These are phyloP conservation scores for Fregetta grallaria DNA, from an alignment of 2,113 vertebrate genomes.

Conservation along the genomic window DNA sequence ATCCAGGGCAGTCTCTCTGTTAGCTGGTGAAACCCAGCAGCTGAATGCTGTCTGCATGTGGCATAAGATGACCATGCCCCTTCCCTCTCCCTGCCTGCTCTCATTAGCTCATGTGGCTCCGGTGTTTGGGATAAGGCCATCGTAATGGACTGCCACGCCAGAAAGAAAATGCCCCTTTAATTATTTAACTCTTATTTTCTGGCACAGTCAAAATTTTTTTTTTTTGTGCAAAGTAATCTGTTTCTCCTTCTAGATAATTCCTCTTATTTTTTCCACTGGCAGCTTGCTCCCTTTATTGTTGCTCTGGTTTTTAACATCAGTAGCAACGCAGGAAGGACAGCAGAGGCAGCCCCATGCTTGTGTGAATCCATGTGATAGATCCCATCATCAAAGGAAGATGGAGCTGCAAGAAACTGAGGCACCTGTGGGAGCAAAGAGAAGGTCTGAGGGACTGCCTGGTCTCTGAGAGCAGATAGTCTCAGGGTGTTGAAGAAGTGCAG, in stretches of 20 bases:
- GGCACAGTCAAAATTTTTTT: not conserved
- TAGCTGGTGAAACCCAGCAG: not conserved
- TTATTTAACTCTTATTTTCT: not conserved
- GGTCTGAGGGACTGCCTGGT: not conserved
- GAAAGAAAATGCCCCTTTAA: not conserved
- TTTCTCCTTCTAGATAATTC: not conserved
- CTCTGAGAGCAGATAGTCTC: not conserved
- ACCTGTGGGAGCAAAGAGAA: rapidly evolving
- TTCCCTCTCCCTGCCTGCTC: not conserved
- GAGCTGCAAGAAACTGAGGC: not conserved
- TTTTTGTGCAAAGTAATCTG: not conserved
- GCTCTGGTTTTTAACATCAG: rapidly evolving
- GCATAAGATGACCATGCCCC: rapidly evolving
- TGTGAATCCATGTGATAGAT: rapidly evolving
- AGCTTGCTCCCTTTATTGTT: not conserved
- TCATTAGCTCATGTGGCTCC: rapidly evolving
- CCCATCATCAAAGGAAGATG: no score
- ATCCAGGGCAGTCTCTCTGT: not conserved
- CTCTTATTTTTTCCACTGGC: not conserved
- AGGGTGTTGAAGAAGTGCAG: not conserved
- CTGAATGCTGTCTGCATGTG: not conserved
- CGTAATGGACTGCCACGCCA: rapidly evolving
- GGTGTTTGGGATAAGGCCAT: no score
- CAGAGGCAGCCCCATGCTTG: rapidly evolving
- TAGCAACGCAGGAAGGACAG: not conserved